Percentiles rank a stretch among this genome's conserved stretches.
These are phyloP conservation scores for Rhagoletis zephyria DNA, from an alignment of 1,140 invertebrate species.

Conservation along the genomic window DNA sequence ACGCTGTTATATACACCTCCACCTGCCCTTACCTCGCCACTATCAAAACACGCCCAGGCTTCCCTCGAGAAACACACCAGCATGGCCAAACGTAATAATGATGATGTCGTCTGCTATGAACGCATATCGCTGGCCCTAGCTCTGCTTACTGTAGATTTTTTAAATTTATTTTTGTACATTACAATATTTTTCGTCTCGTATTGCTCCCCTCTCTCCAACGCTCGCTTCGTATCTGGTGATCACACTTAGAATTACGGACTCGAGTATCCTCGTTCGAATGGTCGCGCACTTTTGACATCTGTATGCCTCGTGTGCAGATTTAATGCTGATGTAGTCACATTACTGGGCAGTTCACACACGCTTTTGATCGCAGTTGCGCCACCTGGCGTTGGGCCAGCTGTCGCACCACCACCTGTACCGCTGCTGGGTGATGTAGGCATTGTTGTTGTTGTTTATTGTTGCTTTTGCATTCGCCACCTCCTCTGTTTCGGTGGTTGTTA, in stretches of 20 bases:
- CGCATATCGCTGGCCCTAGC: background rate
- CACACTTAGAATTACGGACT: slow-evolving; percentile 64
- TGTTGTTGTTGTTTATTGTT: slow-evolving; percentile 49
- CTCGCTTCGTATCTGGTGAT: background rate
- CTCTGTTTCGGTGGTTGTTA: slow-evolving; percentile 1
- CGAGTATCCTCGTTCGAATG: slow-evolving; percentile 68
- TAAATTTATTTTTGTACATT: slow-evolving; percentile 12
- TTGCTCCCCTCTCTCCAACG: slow-evolving; percentile 23
- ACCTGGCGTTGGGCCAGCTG: slow-evolving; percentile 57
- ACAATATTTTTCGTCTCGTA: slow-evolving; percentile 19
- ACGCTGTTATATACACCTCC: slow-evolving; percentile 18
- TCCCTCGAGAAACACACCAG: background rate
- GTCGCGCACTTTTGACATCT: slow-evolving; percentile 65
- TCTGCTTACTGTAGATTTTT: slow-evolving; percentile 21
- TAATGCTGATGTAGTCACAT: slow-evolving; percentile 67
- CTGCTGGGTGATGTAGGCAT: slow-evolving; percentile 57
- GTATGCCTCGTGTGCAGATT: slow-evolving; percentile 71
- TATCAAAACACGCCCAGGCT: background rate
- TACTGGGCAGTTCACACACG: slow-evolving; percentile 69
- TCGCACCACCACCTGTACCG: slow-evolving; percentile 51
- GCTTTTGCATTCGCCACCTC: slow-evolving; percentile 34
- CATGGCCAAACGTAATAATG: background rate
- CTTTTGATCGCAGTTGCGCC: slow-evolving; percentile 70
- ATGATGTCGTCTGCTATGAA: background rate
- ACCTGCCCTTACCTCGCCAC: background rate